phyloP scores from a whole-genome alignment of 2,797 vertebrate genomes.

The Xiphophorus birchmanni region DNA sequence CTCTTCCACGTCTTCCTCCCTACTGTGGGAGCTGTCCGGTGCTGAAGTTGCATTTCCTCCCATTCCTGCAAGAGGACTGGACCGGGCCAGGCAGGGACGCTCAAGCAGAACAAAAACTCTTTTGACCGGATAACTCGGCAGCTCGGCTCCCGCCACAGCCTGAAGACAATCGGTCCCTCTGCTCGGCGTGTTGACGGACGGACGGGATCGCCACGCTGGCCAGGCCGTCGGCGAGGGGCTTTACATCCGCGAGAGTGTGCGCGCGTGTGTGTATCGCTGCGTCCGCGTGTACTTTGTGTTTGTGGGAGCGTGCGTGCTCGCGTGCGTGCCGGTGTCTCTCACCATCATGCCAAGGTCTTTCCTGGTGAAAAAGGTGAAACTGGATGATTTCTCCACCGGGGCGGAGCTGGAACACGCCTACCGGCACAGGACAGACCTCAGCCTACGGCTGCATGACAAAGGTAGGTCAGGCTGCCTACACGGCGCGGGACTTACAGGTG shows the following conservation, averaged over 20 bases:
- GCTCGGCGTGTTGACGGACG: conserved; percentile 43
- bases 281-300: conserved; percentile 31
- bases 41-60: conserved; percentile 83
- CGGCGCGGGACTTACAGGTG: conserved; percentile 62
- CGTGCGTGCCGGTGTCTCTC: conserved; percentile 43
- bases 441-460: conserved; percentile 90
- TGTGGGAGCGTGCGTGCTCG: conserved; percentile 40
- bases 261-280: conserved; percentile 29
- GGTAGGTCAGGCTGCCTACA: conserved; percentile 77
- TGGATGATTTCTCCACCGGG: conserved; percentile 90
- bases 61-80: conserved; percentile 47
- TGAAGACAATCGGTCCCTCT: conserved; percentile 49
- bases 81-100: conserved; percentile 25
- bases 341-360: conserved; percentile 97
- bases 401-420: conserved; percentile 88
- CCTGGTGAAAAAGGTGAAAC: conserved; percentile 97
- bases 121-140: conserved; percentile 30
- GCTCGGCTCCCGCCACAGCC: conserved; percentile 18
- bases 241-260: conserved; percentile 60
- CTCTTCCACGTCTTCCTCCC: conserved; percentile 4
- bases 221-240: conserved; percentile 55
- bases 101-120: conserved; percentile 12
- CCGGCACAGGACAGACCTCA: conserved; percentile 87
- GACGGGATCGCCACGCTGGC: conserved; percentile 71
- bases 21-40: conserved; percentile 83